These are phyloP conservation scores for Tyrannus savana DNA, from an alignment of 2,113 vertebrate species.

Conservation along the genomic window DNA sequence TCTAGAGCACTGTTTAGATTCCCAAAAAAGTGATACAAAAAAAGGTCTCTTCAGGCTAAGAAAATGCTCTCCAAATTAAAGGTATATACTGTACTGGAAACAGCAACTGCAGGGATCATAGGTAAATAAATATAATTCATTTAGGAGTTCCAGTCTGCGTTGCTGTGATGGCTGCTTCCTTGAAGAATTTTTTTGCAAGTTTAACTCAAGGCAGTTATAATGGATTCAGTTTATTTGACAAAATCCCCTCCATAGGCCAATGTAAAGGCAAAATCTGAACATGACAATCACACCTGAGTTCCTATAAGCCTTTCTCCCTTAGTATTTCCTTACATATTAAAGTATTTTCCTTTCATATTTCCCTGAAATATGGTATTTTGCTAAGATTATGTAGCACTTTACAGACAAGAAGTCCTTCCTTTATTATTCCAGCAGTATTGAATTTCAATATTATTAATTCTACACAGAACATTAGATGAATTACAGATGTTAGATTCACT, in stretches of 20 bases:
- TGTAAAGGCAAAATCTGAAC: background rate
- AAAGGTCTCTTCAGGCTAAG: background rate
- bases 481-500: background rate
- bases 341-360: background rate
- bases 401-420: background rate
- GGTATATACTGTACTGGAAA: background rate
- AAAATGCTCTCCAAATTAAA: background rate
- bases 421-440: background rate
- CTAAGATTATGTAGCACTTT: background rate
- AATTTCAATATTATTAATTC: background rate
- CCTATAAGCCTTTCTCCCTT: background rate
- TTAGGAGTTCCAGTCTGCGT: background rate
- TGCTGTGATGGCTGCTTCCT: background rate
- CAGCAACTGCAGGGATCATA: background rate
- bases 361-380: background rate
- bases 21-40: background rate
- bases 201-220: background rate
- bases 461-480: background rate
- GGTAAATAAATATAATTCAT: background rate
- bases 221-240: background rate
- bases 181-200: background rate
- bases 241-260: background rate
- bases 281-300: fast-evolving
- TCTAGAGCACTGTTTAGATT: background rate
- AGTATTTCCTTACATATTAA: background rate